These are phyloP conservation scores for Ephestia elutella DNA, from an alignment of 1,140 invertebrate genomes.

Conservation along the genomic window DNA sequence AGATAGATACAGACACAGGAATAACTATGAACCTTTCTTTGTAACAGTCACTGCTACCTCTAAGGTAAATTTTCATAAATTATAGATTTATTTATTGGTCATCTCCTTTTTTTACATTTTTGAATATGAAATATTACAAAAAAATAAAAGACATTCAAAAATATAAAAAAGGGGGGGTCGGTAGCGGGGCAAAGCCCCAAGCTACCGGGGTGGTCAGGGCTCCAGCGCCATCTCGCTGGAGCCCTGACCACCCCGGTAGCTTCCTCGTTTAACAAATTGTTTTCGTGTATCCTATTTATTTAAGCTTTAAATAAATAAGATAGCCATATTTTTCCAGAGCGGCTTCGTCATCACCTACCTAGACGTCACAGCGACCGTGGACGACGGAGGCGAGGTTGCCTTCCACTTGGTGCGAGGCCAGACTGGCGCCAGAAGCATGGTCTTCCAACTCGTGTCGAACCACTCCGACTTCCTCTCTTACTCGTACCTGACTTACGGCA, in stretches of 20 bases:
- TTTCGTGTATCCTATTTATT: too few relatives aligned
- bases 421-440: slow-evolving; percentile 42
- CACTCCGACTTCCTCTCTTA: slow-evolving; percentile 55
- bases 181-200: too few relatives aligned
- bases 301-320: too few relatives aligned
- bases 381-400: slow-evolving; percentile 32
- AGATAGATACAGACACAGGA: slow-evolving; percentile 52
- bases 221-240: too few relatives aligned
- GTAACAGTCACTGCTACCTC: slow-evolving; percentile 45
- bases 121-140: too few relatives aligned
- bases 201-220: too few relatives aligned
- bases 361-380: slow-evolving; percentile 43
- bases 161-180: too few relatives aligned
- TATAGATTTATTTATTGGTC: too few relatives aligned
- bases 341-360: slow-evolving; percentile 56
- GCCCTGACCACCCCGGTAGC: too few relatives aligned
- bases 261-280: too few relatives aligned
- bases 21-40: slow-evolving; percentile 62
- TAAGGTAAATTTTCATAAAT: slow-evolving; percentile 31
- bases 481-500: slow-evolving; percentile 52
- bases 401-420: slow-evolving; percentile 44
- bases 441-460: slow-evolving; percentile 60
- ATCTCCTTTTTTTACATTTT: too few relatives aligned
- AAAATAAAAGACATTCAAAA: too few relatives aligned
- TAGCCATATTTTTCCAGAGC: slow-evolving; percentile 33